These are phyloP conservation scores for Forpus xanthops DNA, from an alignment of 2,797 vertebrate species.

Conservation along the genomic window DNA sequence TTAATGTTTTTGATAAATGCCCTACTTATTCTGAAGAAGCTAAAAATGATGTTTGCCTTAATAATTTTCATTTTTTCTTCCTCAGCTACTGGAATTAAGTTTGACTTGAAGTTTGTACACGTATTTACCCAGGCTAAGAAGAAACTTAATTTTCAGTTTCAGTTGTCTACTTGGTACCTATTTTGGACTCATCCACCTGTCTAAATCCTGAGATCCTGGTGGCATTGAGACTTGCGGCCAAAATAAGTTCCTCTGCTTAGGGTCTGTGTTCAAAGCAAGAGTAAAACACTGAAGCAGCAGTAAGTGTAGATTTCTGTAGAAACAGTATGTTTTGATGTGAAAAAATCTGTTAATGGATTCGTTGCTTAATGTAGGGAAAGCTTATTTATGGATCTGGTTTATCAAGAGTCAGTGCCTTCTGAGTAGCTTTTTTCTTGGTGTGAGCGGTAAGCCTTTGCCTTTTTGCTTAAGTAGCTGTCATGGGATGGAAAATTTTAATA, in stretches of 20 bases:
- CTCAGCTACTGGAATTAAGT: conserved; percentile 59
- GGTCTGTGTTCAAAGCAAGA: not conserved
- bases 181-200: not conserved
- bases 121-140: conserved; percentile 46
- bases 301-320: not conserved
- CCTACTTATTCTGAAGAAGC: not conserved
- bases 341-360: not conserved
- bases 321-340: not conserved
- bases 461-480: not conserved
- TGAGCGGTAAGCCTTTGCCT: not conserved
- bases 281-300: not conserved
- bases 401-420: not conserved
- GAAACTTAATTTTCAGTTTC: conserved; percentile 37
- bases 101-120: conserved; percentile 49
- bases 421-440: not conserved
- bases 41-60: conserved; percentile 17
- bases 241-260: not conserved
- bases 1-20: not conserved
- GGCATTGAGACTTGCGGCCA: not conserved
- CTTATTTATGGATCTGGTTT: not conserved
- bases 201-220: not conserved
- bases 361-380: not conserved
- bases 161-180: conserved; percentile 14
- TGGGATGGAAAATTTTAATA: not conserved
- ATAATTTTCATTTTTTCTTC: conserved; percentile 50